Base-by-base conservation (phyloP, 2,888 invertebrate species). In the Laothoe populi region DNA sequence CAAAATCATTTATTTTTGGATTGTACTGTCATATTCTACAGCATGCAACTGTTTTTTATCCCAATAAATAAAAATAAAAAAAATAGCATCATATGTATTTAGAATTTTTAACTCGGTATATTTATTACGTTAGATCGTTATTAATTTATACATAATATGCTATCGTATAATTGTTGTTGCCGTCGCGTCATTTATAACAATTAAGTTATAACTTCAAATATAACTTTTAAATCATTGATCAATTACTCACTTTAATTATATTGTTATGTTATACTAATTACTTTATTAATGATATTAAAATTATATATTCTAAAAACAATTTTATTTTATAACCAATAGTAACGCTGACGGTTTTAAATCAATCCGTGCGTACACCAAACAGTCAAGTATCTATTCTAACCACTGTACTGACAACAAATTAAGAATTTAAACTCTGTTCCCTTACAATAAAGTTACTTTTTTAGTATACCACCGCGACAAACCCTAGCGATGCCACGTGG, bases 401-500 rank as follows among this genome's bases (percentile, higher is more conserved):
- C 13, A 11, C 19, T 11, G 11, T 10, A 2, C 0, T 10, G 16
- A 31, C 11, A 19, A 53, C 11, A 4, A 10, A 31, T 4, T 1
- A 19, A 0, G 3, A 53, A 53, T 11, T 53, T 11, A 2, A 21
- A 35, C 65, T 62, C 60, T 65, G 57, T 4, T 0, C 0, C 11
- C 3, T 21, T 0, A 7, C 0, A 0, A 35, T 69, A 71, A 65
- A 66, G 67, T 63, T 35, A n/a, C 61, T 58, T 69, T 74, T 73
- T 11, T 58, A 44, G 26, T 65, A 40, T 8, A 62, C 24, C 4
- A 48, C 1, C 2, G 4, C 24, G 61, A 76, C 76, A 79, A 78
- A 66, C 66, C 64, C 66, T 65, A 66, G 65, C 65, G 63, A 60
- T 61, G 86, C 80, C 87, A 89, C 91, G 91, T 90, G 91, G 77